phyloP scores from a whole-genome alignment of 2,888 invertebrate genomes.

The Dione juno region DNA sequence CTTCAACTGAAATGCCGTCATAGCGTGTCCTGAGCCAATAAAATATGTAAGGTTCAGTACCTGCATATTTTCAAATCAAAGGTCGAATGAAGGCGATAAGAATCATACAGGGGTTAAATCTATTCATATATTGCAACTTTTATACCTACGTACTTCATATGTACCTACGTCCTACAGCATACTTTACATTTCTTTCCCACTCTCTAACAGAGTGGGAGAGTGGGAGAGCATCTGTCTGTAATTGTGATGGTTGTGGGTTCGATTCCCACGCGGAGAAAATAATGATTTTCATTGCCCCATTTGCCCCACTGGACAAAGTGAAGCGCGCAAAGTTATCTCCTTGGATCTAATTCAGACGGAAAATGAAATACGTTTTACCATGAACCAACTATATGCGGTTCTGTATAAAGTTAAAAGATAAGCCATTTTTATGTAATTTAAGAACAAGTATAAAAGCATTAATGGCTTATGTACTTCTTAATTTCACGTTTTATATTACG shows the following conservation, averaged over 20 bases:
- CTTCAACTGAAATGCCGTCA: neutral
- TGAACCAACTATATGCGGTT: too few relatives aligned
- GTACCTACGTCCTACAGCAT: too few relatives aligned
- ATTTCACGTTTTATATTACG: too few relatives aligned
- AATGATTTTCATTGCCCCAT: too few relatives aligned
- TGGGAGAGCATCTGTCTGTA: neutral
- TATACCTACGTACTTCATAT: too few relatives aligned
- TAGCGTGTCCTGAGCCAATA: conserved; percentile 15
- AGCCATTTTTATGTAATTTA: neutral
- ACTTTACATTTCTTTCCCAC: too few relatives aligned
- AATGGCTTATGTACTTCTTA: neutral
- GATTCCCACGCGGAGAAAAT: neutral
- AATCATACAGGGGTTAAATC: conserved; percentile 3
- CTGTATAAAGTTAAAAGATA: too few relatives aligned
- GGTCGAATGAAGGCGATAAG: conserved; percentile 10
- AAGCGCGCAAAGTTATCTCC: too few relatives aligned
- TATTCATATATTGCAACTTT: conserved; percentile 2
- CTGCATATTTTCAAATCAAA: conserved; percentile 3
- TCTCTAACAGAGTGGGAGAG: too few relatives aligned
- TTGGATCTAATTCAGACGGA: too few relatives aligned
- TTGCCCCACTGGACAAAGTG: too few relatives aligned
- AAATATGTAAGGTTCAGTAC: conserved; percentile 1
- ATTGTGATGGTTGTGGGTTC: neutral
- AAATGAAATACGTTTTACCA: too few relatives aligned
- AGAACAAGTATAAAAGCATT: neutral